Evolutionary conservation across 2,113 vertebrate genomes (phyloP), one percentile per base, ranked within the genome.

Genomic region (Mohoua ochrocephala): DNA sequence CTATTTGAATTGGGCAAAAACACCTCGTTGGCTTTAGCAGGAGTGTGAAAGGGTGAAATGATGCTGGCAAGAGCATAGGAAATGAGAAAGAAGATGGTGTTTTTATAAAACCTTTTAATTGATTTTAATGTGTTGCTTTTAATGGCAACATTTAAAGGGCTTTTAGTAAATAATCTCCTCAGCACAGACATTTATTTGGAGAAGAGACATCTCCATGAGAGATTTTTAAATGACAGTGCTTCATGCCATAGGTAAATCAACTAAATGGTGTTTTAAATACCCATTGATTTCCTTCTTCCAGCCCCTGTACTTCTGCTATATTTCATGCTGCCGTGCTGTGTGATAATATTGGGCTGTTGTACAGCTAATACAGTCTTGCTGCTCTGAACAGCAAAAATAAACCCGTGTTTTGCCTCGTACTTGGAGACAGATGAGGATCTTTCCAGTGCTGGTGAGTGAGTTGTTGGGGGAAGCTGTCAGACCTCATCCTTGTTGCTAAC

Each of bases 81-180:
- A 87, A 81, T 0, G 13, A 73, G 56, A 73, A 63, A 84, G 63
- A 85, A 84, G 50, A 91, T 79, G 15, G 27, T 97, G 80, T 60
- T 74, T 94, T 93, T 86, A 63, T 56, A 76, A 95, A 93, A 88
- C 57, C 57, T 95, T 90, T 95, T 91, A 95, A 93, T 87, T 95
- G 69, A 95, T 94, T 96, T 95, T 91, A 95, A 95, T 95, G 65
- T 84, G 33, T 91, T 86, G 37, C 53, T 84, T 94, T 92, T 95
- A 91, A 93, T 85, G 53, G 70, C 42, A 84, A 53, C 45, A 33
- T 92, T 97, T 95, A 94, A 79, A 91, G 92, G 47, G 41, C 54
- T 93, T 93, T 93, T 93, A 81, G 90, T 90, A 93, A 96, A 96
- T 93, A 91, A 81, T 91, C 70, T 79, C 30, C 49, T 82, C 16